A percentile compares a stretch with the other conserved stretches of the same genome.
These are phyloP conservation scores for Gobio occitaniae DNA, from an alignment of 2,797 vertebrate species.

Conservation along the genomic window DNA sequence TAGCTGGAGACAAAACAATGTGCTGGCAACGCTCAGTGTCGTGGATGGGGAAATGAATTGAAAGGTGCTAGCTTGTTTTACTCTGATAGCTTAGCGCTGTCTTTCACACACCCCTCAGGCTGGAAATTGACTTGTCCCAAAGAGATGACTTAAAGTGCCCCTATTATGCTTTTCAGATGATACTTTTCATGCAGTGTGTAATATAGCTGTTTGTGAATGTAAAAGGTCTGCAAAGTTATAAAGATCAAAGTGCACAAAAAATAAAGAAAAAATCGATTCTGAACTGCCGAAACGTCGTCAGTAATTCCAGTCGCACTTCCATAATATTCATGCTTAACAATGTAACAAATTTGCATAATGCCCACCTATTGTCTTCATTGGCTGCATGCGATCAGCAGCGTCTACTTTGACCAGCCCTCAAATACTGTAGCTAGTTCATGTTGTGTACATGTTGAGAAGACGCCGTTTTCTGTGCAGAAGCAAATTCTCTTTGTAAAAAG, in stretches of 20 bases:
- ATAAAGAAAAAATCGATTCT: neutral
- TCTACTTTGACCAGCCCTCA: too few relatives aligned
- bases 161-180: neutral
- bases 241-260: too few relatives aligned
- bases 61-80: slow-evolving; percentile 34
- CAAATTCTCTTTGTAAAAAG: too few relatives aligned
- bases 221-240: neutral
- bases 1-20: neutral
- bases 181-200: neutral
- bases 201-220: neutral
- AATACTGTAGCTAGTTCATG: too few relatives aligned
- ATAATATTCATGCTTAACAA: too few relatives aligned
- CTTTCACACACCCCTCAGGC: slow-evolving; percentile 37
- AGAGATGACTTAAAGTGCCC: slow-evolving; percentile 8
- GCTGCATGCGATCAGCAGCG: too few relatives aligned
- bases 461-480: too few relatives aligned
- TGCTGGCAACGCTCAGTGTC: neutral
- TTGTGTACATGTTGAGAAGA: too few relatives aligned
- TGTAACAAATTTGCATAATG: too few relatives aligned
- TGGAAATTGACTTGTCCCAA: slow-evolving; percentile 35
- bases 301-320: too few relatives aligned
- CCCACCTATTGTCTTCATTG: too few relatives aligned
- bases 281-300: too few relatives aligned
- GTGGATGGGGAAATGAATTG: slow-evolving; percentile 1
- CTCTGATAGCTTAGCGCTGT: slow-evolving; percentile 28